Percentiles rank a stretch among this genome's conserved stretches.
phyloP scores from a whole-genome alignment of 2,797 vertebrate species.

The Anomalospiza imberbis region DNA sequence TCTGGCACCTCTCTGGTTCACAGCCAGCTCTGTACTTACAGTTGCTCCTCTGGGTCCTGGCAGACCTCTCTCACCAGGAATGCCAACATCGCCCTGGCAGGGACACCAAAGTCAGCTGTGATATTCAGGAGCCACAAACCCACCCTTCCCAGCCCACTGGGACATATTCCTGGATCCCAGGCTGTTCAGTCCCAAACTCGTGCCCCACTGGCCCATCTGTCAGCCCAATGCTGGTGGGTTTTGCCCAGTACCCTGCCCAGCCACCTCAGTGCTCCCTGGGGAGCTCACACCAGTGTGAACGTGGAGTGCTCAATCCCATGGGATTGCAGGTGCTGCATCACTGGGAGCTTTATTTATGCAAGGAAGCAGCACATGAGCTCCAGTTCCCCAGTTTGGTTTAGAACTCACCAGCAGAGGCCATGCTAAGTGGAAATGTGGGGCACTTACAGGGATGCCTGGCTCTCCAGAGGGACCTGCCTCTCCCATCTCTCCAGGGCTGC shows the following conservation, averaged over 20 bases:
- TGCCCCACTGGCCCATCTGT: not conserved
- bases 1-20: not conserved
- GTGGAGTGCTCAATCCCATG: rapidly evolving
- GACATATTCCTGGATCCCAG: not conserved
- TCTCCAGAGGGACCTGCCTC: conserved; percentile 93
- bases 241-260: not conserved
- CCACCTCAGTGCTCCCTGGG: not conserved
- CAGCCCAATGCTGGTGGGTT: not conserved
- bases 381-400: not conserved
- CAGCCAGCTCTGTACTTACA: conserved; percentile 78
- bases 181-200: not conserved
- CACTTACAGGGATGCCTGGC: conserved; percentile 97
- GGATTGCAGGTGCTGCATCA: rapidly evolving
- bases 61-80: conserved; percentile 88
- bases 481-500: conserved; percentile 83
- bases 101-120: not conserved
- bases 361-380: not conserved
- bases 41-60: conserved; percentile 88
- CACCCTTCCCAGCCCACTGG: not conserved
- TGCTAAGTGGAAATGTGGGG: not conserved
- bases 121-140: not conserved
- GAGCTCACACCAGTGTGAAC: not conserved
- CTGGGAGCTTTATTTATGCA: not conserved
- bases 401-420: not conserved
- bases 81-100: conserved; percentile 85